A percentile compares a stretch with the other conserved stretches of the same genome.
These are phyloP conservation scores for Aegotheles bennettii DNA, from an alignment of 2,113 vertebrate genomes.

Conservation along the genomic window DNA sequence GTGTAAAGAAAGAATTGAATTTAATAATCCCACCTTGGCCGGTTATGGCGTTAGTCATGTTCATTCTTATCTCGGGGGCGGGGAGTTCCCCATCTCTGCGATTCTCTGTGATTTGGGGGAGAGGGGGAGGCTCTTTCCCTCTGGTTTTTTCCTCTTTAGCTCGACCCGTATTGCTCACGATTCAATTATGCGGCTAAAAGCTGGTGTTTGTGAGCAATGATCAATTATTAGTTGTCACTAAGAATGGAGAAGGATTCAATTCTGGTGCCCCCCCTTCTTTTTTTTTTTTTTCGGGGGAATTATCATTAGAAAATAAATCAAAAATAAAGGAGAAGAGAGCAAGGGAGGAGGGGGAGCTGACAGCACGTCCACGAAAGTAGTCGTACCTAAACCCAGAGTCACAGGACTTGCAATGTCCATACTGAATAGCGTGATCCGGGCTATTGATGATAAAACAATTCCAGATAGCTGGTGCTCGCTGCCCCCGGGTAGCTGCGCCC, in stretches of 20 bases:
- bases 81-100: neutral
- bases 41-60: slow-evolving; percentile 1
- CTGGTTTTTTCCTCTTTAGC: neutral
- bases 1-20: slow-evolving; percentile 41
- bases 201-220: slow-evolving; percentile 73
- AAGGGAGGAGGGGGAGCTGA: neutral
- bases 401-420: neutral
- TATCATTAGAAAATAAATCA: slow-evolving; percentile 29
- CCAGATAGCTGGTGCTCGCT: neutral
- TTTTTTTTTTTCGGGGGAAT: neutral
- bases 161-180: slow-evolving; percentile 64
- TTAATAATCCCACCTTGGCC: slow-evolving; percentile 37
- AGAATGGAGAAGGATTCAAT: slow-evolving; percentile 74
- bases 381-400: neutral
- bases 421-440: neutral
- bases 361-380: neutral
- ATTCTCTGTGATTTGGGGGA: neutral
- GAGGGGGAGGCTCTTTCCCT: neutral
- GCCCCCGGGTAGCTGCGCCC: neutral
- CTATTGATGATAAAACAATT: slow-evolving; percentile 23
- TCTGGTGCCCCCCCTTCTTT: neutral
- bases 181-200: slow-evolving; percentile 80
- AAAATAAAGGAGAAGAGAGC: too few species aligned
- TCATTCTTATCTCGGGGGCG: neutral
- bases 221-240: slow-evolving; percentile 84